Conservation (phyloP, 2,113 vertebrate species). For the Mobula hypostoma region DNA sequence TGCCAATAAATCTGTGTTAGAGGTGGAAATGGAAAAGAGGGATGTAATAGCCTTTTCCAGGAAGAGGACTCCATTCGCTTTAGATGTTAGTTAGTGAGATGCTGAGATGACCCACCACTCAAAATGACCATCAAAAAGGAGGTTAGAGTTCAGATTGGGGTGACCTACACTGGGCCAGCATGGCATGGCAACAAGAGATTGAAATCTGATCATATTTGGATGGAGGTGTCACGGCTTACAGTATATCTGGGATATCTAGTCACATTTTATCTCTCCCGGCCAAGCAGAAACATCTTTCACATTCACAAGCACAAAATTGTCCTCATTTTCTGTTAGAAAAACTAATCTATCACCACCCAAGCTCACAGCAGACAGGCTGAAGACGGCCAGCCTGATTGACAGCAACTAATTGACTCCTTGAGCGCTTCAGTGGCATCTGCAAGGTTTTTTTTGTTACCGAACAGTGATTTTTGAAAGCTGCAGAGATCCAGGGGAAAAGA, state of each 20-base stretch:
- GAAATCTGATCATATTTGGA: not conserved
- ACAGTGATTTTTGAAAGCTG: conserved; percentile 6
- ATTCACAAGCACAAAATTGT: not conserved
- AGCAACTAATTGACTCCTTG: not conserved
- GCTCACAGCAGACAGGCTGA: not conserved
- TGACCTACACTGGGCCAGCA: not conserved
- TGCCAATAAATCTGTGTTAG: no score
- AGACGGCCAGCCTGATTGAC: not conserved
- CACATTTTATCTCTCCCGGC: not conserved
- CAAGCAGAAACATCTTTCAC: not conserved
- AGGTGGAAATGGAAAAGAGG: no score
- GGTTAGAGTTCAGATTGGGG: not conserved
- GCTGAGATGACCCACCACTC: no score
- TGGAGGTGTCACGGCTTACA: not conserved
- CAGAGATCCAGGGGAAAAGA: not conserved
- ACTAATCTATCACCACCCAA: not conserved
- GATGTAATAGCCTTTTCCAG: not conserved
- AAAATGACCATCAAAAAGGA: not conserved
- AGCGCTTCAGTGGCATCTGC: not conserved
- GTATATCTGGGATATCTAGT: not conserved
- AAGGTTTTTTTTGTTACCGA: not conserved
- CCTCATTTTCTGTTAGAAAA: not conserved
- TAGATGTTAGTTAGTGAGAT: not conserved
- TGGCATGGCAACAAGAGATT: not conserved
- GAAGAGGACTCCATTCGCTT: not conserved